Evolutionary conservation across 2,113 vertebrate species (phyloP).

Genomic region (Nothocercus nigrocapillus): DNA sequence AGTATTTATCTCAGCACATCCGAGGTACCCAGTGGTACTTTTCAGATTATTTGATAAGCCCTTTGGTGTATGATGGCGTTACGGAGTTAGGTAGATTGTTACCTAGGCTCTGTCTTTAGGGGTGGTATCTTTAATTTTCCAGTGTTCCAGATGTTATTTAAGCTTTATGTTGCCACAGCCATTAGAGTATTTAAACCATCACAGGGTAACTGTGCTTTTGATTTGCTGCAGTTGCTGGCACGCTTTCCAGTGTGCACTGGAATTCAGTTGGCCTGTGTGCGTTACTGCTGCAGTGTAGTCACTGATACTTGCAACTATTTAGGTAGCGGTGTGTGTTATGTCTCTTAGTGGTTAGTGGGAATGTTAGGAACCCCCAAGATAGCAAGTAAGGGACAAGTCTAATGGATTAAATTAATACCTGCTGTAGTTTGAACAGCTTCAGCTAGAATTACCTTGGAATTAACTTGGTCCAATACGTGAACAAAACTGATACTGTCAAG

Average conservation of each 20-base stretch:
- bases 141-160: neutral
- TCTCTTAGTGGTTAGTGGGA: neutral
- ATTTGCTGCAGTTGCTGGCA: neutral
- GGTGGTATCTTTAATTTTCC: neutral
- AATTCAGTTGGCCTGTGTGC: neutral
- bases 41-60: neutral
- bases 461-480: neutral
- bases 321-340: neutral
- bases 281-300: neutral
- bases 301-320: neutral
- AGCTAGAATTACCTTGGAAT: neutral
- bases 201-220: too few species aligned
- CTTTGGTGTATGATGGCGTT: neutral
- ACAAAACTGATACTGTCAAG: neutral
- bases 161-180: neutral
- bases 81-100: neutral
- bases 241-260: neutral
- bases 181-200: neutral
- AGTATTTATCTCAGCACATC: neutral
- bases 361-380: neutral
- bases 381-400: neutral
- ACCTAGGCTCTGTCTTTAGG: neutral
- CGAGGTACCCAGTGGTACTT: neutral
- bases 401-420: slow-evolving; percentile 4
- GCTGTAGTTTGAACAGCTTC: neutral